phyloP scores from a whole-genome alignment of 2,797 vertebrate species.

The Orientallactaga sibirica region DNA sequence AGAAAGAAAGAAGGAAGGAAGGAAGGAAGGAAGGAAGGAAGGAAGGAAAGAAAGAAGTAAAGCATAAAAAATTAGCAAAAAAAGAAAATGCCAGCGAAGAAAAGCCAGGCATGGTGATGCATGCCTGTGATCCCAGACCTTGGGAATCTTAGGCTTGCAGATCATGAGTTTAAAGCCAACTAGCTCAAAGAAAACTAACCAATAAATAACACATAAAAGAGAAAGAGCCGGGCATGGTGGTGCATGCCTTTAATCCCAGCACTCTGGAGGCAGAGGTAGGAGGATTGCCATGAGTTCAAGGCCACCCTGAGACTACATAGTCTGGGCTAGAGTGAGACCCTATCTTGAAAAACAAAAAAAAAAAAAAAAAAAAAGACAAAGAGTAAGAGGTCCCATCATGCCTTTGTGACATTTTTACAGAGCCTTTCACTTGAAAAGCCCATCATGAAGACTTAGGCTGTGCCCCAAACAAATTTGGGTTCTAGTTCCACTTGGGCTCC shows the following conservation, averaged over 20 bases:
- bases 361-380: not conserved
- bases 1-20: not conserved
- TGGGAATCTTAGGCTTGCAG: not conserved
- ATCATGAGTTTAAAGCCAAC: not conserved
- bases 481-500: not conserved
- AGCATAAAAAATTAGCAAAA: too few relatives aligned
- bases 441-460: not conserved
- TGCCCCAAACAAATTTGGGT: not conserved
- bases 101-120: not conserved
- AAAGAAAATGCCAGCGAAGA: not conserved
- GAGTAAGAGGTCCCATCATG: not conserved
- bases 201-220: too few relatives aligned
- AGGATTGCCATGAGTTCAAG: too few relatives aligned
- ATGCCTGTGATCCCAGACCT: not conserved
- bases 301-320: too few relatives aligned
- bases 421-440: not conserved
- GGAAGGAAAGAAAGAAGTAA: too few relatives aligned
- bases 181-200: not conserved
- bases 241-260: too few relatives aligned
- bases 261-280: too few relatives aligned
- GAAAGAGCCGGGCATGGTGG: too few relatives aligned
- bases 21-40: too few relatives aligned
- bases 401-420: constrained; percentile 7
- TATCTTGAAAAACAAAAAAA: not conserved
- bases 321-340: too few relatives aligned